A percentile compares a stretch with the other conserved stretches of the same genome.
These are phyloP conservation scores for Clusia tigrina DNA, from an alignment of 2,888 invertebrate species.

Conservation along the genomic window DNA sequence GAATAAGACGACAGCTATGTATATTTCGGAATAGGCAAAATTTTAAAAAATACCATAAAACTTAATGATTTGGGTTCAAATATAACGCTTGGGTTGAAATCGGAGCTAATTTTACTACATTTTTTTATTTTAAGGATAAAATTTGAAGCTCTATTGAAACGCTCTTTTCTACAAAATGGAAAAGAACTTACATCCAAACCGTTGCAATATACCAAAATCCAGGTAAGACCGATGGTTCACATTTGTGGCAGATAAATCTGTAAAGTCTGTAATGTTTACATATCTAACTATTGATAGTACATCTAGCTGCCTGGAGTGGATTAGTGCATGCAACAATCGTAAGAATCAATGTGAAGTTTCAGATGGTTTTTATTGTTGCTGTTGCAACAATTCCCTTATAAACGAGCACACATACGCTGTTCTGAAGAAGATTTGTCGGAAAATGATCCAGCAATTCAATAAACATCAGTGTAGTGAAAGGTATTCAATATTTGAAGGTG, in stretches of 20 bases:
- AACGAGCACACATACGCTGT: slow-evolving; percentile 49
- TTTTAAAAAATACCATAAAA: too few relatives aligned
- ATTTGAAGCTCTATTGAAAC: background rate
- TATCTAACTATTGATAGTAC: too few relatives aligned
- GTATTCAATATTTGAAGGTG: slow-evolving; percentile 54
- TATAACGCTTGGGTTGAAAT: too few relatives aligned
- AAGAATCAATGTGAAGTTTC: slow-evolving; percentile 34
- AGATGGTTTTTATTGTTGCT: too few relatives aligned
- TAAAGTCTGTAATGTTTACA: too few relatives aligned
- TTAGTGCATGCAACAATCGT: slow-evolving; percentile 37
- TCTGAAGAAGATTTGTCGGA: slow-evolving; percentile 53
- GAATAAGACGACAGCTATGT: too few relatives aligned
- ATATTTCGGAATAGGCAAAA: too few relatives aligned
- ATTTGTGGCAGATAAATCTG: background rate
- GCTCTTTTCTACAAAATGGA: background rate
- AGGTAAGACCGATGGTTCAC: slow-evolving; percentile 39
- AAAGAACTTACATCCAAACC: background rate
- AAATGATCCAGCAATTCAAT: slow-evolving; percentile 47
- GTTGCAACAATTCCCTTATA: slow-evolving; percentile 39
- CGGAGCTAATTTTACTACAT: too few relatives aligned
- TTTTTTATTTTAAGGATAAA: background rate
- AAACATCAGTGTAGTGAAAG: slow-evolving; percentile 46
- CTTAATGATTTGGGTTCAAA: too few relatives aligned
- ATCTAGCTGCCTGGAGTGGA: slow-evolving; percentile 43
- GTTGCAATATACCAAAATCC: slow-evolving; percentile 27